Percentiles rank a stretch among this genome's conserved stretches.
These are phyloP conservation scores for Lepus oiostolus DNA, from an alignment of 2,797 vertebrate genomes.

Conservation along the genomic window DNA sequence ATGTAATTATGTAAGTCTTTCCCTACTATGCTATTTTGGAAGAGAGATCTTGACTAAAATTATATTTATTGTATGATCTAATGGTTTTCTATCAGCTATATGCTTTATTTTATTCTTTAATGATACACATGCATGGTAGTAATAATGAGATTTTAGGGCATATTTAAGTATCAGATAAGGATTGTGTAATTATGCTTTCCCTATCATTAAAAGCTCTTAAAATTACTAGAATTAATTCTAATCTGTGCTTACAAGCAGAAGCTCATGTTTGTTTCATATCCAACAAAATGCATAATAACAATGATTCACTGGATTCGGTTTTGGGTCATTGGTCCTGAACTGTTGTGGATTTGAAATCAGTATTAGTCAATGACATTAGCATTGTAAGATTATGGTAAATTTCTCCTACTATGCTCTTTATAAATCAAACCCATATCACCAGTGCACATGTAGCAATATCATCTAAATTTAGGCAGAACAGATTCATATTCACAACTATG, in stretches of 20 bases:
- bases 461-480: conserved; percentile 33
- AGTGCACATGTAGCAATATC: conserved; percentile 45
- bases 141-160: conserved; percentile 46
- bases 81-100: not conserved
- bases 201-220: conserved; percentile 25
- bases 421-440: conserved; percentile 27
- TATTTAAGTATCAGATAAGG: conserved; percentile 20
- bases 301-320: not conserved
- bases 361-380: conserved; percentile 39
- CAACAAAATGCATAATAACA: not conserved
- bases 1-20: not conserved
- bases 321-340: not conserved
- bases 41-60: conserved; percentile 46
- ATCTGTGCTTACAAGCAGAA: conserved; percentile 54
- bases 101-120: conserved; percentile 34
- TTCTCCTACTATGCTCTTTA: conserved; percentile 27
- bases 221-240: conserved; percentile 38
- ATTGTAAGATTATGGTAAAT: conserved; percentile 33
- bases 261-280: not conserved
- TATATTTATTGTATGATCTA: not conserved
- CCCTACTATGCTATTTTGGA: not conserved
- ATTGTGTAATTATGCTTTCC: conserved; percentile 1
- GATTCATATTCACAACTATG: conserved; percentile 31
- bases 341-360: conserved; percentile 12
- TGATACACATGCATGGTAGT: not conserved